Evolutionary conservation across 1,140 invertebrate genomes (phyloP).

Genomic region (Ips nitidus): DNA sequence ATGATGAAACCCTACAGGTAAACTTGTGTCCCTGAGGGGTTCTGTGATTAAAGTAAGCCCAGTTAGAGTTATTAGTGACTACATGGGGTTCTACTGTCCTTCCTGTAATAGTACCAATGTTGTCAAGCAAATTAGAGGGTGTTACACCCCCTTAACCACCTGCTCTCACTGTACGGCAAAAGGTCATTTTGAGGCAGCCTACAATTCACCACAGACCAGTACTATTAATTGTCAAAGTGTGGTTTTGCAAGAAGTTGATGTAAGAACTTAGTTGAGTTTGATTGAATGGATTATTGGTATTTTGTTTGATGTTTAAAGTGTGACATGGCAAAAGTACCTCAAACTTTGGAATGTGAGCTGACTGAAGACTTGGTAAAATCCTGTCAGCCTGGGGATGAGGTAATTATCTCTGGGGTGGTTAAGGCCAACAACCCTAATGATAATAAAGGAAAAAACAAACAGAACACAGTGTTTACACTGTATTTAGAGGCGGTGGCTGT

Average conservation of each 20-base stretch:
- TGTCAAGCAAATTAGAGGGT: constrained; percentile 63
- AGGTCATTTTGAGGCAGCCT: constrained; percentile 67
- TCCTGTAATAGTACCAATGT: constrained; percentile 67
- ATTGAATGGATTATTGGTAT: constrained; percentile 61
- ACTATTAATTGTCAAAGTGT: constrained; percentile 78
- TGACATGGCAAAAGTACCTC: constrained; percentile 76
- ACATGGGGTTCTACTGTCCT: constrained; percentile 79
- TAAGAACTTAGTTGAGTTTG: constrained; percentile 4
- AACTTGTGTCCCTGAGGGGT: constrained; percentile 80
- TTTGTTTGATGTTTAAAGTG: constrained; percentile 47
- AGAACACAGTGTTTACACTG: constrained; percentile 63
- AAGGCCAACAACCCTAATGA: constrained; percentile 49
- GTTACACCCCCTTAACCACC: constrained; percentile 59
- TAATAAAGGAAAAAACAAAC: constrained; percentile 54
- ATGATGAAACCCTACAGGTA: constrained; percentile 59
- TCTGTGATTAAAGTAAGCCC: constrained; percentile 83
- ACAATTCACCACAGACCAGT: constrained; percentile 69
- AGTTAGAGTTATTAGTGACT: constrained; percentile 71
- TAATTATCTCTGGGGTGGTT: constrained; percentile 81
- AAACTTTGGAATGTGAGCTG: constrained; percentile 85
- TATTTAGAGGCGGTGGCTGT: constrained; percentile 80
- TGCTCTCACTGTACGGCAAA: constrained; percentile 63
- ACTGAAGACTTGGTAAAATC: constrained; percentile 82
- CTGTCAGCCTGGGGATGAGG: constrained; percentile 86
- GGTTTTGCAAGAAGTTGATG: constrained; percentile 70